Evolutionary conservation across 53 echinoderm and acorn worm genomes (phyloP).

Genomic region (Crossaster papposus): DNA sequence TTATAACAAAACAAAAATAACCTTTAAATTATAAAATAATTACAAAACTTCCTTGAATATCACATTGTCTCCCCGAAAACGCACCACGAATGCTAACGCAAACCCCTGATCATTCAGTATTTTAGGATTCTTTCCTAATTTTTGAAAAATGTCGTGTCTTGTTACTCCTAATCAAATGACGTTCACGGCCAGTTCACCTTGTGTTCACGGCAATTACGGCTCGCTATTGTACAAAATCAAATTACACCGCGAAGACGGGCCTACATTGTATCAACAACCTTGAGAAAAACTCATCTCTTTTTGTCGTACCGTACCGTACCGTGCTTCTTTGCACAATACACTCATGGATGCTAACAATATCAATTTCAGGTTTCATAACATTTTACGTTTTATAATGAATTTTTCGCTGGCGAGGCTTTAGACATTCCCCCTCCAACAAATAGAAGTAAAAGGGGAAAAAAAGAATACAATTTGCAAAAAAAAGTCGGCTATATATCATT

Average conservation of each 20-base stretch:
- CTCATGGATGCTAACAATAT: background rate
- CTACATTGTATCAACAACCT: background rate
- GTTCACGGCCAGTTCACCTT: conserved; percentile 16
- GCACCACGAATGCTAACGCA: background rate
- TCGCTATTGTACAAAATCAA: background rate
- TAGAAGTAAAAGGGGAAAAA: no score
- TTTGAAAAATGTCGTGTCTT: background rate
- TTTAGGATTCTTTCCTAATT: background rate
- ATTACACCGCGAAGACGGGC: background rate
- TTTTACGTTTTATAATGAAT: background rate
- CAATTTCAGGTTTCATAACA: background rate
- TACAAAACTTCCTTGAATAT: background rate
- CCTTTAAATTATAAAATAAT: background rate
- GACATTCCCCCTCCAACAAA: background rate
- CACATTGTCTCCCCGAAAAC: background rate
- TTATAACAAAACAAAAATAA: no score
- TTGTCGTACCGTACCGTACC: no score
- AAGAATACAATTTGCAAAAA: no score
- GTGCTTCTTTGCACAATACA: background rate
- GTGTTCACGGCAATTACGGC: background rate
- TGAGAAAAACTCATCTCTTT: background rate
- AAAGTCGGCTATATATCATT: no score
- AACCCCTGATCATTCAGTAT: background rate
- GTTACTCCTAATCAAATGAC: conserved; percentile 15
- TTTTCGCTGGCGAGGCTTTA: background rate